Percentiles rank a stretch among this genome's conserved stretches.
These are phyloP conservation scores for Agrotis ipsilon DNA, from an alignment of 2,888 invertebrate species.

Conservation along the genomic window DNA sequence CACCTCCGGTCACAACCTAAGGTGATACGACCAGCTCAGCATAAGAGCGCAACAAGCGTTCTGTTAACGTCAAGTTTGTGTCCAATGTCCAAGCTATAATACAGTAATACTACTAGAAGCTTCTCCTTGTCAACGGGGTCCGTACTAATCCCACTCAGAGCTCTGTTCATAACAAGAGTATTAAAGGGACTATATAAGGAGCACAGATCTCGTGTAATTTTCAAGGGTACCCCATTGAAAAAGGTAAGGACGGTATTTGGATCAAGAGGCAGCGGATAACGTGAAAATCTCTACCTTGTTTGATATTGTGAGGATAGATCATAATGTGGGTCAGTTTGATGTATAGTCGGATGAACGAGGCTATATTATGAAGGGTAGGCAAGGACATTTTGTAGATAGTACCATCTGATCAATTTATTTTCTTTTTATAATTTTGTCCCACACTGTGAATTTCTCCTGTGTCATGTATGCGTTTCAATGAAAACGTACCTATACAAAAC, in stretches of 20 bases:
- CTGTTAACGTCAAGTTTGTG: neutral
- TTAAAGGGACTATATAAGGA: constrained; percentile 31
- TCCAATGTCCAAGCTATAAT: constrained; percentile 6
- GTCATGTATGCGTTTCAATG: no score
- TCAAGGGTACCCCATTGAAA: constrained; percentile 41
- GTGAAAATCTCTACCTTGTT: constrained; percentile 42
- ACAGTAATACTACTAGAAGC: constrained; percentile 37
- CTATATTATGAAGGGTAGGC: constrained; percentile 6
- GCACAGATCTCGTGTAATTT: constrained; percentile 37
- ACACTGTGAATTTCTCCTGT: no score
- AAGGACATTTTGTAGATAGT: neutral
- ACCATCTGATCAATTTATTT: neutral
- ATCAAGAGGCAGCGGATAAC: constrained; percentile 34
- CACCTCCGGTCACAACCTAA: neutral
- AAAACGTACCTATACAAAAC: no score
- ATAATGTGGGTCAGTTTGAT: constrained; percentile 33
- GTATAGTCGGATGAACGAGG: constrained; percentile 20
- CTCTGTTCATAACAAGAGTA: constrained; percentile 32
- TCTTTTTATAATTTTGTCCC: no score
- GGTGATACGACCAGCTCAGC: neutral
- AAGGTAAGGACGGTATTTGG: constrained; percentile 45
- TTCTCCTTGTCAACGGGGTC: constrained; percentile 34
- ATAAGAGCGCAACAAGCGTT: no score
- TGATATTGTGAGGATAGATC: constrained; percentile 36
- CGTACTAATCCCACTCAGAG: constrained; percentile 33